A percentile compares a stretch with the other conserved stretches of the same genome.
Evolutionary conservation across 2,113 vertebrate species (phyloP).

Genomic region (Pterocles gutturalis): DNA sequence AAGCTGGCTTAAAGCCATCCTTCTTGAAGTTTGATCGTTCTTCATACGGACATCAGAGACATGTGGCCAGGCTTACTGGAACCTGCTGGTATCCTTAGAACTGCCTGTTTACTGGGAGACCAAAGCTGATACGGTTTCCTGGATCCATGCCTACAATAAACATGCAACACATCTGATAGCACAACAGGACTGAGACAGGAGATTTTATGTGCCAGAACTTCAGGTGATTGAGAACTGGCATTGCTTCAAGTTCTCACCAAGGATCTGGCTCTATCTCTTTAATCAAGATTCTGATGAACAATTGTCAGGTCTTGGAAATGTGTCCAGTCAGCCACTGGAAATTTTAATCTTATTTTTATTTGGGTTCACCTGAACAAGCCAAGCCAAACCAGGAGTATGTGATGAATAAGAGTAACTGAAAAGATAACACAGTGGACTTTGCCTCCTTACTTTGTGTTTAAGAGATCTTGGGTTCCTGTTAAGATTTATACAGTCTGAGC

Average conservation of each 20-base stretch:
- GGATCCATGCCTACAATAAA: conserved; percentile 27
- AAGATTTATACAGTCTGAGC: background rate
- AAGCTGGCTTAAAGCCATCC: conserved; percentile 33
- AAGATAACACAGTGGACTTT: background rate
- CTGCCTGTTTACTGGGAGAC: conserved; percentile 13
- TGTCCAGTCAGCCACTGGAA: background rate
- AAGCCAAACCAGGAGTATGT: background rate
- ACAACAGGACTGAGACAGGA: conserved; percentile 5
- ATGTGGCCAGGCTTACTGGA: conserved; percentile 19
- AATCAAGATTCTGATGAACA: background rate
- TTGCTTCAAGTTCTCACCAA: background rate
- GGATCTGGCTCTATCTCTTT: background rate
- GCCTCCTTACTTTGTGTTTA: background rate
- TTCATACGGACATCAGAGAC: conserved; percentile 30
- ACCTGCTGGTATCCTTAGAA: conserved; percentile 1
- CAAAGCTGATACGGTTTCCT: conserved; percentile 2
- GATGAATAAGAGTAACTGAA: background rate
- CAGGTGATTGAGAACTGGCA: conserved; percentile 29
- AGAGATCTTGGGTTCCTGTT: background rate
- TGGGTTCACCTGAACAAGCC: background rate
- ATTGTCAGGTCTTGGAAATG: background rate
- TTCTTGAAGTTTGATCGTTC: conserved; percentile 25
- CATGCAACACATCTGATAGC: conserved; percentile 25
- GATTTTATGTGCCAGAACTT: conserved; percentile 44
- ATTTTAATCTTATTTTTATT: conserved; percentile 38